phyloP scores from a whole-genome alignment of 1,140 invertebrate genomes.

The Triops cancriformis region DNA sequence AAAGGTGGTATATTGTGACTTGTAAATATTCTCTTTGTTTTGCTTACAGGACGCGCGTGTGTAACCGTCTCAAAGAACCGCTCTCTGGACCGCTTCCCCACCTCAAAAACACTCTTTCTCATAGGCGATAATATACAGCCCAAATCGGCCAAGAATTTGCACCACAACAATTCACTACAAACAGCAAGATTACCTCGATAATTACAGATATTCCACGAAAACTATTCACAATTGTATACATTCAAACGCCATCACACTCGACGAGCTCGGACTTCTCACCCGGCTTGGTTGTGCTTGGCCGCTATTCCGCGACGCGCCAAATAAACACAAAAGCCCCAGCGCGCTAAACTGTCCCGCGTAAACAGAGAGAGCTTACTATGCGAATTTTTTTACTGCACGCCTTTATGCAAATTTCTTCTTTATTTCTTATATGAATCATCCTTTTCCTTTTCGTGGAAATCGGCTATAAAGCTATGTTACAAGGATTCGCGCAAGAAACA shows the following conservation, averaged over 20 bases:
- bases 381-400: too few relatives aligned
- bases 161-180: background rate
- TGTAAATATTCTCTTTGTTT: slow-evolving; percentile 11
- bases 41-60: slow-evolving; percentile 12
- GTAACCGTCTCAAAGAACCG: slow-evolving; percentile 12
- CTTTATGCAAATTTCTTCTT: too few relatives aligned
- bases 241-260: background rate
- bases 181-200: slow-evolving; percentile 2
- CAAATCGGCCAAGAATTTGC: background rate
- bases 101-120: background rate
- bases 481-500: too few relatives aligned
- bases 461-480: too few relatives aligned
- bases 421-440: too few relatives aligned
- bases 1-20: background rate
- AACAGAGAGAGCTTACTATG: too few relatives aligned
- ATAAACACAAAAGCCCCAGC: background rate
- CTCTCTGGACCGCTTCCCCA: background rate
- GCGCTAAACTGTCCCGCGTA: background rate
- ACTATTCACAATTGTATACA: slow-evolving; percentile 14
- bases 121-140: background rate
- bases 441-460: too few relatives aligned
- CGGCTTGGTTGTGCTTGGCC: background rate
- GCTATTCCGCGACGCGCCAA: background rate
- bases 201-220: slow-evolving; percentile 10
- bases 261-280: background rate